Base-by-base conservation (phyloP, 64 coral and sea anemone genomes). In the Actinia equina region DNA sequence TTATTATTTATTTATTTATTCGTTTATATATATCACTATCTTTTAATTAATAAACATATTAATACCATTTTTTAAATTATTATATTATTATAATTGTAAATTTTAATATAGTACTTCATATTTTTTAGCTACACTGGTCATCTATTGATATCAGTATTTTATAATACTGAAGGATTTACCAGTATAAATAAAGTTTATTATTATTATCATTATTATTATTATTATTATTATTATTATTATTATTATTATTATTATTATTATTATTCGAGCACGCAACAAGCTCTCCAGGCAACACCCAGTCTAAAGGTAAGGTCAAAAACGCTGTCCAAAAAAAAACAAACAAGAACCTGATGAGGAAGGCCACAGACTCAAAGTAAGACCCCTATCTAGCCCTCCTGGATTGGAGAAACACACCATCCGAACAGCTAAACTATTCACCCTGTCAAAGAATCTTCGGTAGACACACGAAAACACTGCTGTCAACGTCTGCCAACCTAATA, bases 321-420 rank as follows among this genome's bases (percentile, higher is more conserved):
- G 85, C 64, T 5, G 85, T 87, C 4, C 30, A 37, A 37, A 37
- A 37, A 37, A 82, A 82, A 44, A 82, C 44, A 13, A 42, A 13
- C 3, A 16, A 46, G 56, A 53, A 49, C 8, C 16, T 83, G 20
- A 12, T 83, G 41, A n/a, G 51, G 37, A 37, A 37, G 37, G 17
- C 46, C 26, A 83, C 44, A 46, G 55, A 83, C 26, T 83, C 52
- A 54, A 54, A 54, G 6, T 54, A 54, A 6, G 87, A 79, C 52
- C 52, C 52, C 6, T 54, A 54, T 54, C 52, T 54, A 12, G 52
- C 91, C 13, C 17, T 93, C 17, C 82, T 93, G 0, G 88, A 93
- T 54, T 89, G 71, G 57, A 53, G 87, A 3, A 93, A 93, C 30
- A 77, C 44, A 0, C 91, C 91, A 0, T 74, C 84, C 17, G 80